Conservation (phyloP, 2,888 invertebrate genomes). For the Polia nebulosa region DNA sequence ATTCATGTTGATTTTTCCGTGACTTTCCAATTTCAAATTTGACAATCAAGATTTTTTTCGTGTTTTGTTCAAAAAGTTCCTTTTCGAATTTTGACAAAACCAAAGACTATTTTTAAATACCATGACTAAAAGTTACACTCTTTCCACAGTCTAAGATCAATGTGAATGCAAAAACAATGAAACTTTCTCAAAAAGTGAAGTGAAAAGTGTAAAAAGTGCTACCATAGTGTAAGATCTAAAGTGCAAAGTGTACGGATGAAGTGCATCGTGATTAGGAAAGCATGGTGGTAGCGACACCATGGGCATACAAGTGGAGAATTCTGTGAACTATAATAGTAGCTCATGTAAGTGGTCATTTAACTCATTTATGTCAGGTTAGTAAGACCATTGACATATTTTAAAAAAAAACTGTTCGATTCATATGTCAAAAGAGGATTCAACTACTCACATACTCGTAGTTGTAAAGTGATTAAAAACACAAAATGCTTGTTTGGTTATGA, state of each 20-base stretch:
- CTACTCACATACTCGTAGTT: background rate
- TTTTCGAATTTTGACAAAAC: background rate
- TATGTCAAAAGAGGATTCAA: background rate
- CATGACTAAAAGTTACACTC: constrained; percentile 21
- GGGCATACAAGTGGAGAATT: constrained; percentile 89
- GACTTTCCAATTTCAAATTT: constrained; percentile 12
- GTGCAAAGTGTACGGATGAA: constrained; percentile 60
- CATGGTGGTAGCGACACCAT: constrained; percentile 79
- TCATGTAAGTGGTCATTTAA: constrained; percentile 82
- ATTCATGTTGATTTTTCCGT: constrained; percentile 59
- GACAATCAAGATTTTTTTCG: background rate
- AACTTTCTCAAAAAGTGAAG: constrained; percentile 54
- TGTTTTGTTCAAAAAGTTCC: background rate
- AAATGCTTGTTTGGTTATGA: background rate
- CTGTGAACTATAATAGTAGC: constrained; percentile 85
- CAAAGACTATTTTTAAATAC: background rate
- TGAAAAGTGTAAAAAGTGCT: constrained; percentile 60
- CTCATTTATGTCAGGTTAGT: constrained; percentile 30
- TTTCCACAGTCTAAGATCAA: constrained; percentile 55
- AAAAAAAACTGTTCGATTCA: background rate
- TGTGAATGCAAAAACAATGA: constrained; percentile 65
- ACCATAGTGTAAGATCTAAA: constrained; percentile 58
- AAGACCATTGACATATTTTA: background rate
- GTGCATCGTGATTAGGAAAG: constrained; percentile 59
- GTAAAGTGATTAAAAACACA: no score